These are phyloP conservation scores for Ceuthmochares aereus DNA, from an alignment of 2,113 vertebrate species.

Conservation along the genomic window DNA sequence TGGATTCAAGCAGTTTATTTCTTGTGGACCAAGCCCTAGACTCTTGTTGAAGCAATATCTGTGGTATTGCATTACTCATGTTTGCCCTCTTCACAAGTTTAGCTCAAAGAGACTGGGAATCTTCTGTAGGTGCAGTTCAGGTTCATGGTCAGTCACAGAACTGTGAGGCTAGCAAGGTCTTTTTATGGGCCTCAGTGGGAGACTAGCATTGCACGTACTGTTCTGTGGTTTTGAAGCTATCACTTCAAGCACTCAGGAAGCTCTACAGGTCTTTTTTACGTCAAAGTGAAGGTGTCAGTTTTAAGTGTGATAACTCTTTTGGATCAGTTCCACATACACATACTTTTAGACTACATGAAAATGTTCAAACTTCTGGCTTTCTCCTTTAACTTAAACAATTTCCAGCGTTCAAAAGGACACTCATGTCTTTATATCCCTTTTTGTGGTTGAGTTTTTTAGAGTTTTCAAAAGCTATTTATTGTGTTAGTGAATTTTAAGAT, in stretches of 20 bases:
- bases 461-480: neutral
- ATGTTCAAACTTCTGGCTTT: neutral
- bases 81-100: neutral
- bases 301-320: neutral
- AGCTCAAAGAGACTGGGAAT: neutral
- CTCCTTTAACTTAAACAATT: neutral
- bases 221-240: neutral
- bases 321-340: neutral
- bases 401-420: neutral
- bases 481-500: neutral
- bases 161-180: neutral
- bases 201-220: neutral
- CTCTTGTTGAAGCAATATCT: neutral
- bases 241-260: neutral
- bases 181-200: neutral
- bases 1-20: neutral
- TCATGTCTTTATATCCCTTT: neutral
- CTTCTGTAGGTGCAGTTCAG: neutral
- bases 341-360: neutral
- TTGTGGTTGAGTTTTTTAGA: neutral
- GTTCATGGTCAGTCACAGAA: neutral
- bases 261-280: neutral
- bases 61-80: neutral
- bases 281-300: neutral
- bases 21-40: neutral